A percentile compares a stretch with the other conserved stretches of the same genome.
phyloP scores from a whole-genome alignment of 2,113 vertebrate species.

The Excalfactoria chinensis region DNA sequence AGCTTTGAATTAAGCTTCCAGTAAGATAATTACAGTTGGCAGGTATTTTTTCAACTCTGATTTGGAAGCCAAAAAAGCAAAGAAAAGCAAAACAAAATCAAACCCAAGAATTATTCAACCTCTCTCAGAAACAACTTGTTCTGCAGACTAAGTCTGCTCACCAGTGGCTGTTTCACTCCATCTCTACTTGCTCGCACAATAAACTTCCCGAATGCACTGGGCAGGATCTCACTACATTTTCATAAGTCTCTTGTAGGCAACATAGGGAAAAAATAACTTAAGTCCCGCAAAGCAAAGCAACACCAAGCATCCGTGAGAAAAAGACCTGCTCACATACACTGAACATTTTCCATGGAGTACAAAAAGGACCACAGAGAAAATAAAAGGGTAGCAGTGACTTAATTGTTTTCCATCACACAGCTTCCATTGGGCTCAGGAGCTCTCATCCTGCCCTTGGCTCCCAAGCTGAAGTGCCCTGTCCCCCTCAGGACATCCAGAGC shows the following conservation, averaged over 20 bases:
- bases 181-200: background rate
- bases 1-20: conserved; percentile 40
- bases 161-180: background rate
- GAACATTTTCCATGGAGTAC: background rate
- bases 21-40: conserved; percentile 56
- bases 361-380: background rate
- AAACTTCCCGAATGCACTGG: background rate
- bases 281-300: background rate
- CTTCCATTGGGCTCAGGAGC: background rate
- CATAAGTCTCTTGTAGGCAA: background rate
- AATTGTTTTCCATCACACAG: background rate
- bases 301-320: background rate
- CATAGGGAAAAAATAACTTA: background rate
- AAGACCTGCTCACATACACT: background rate
- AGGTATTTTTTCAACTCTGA: conserved; percentile 53
- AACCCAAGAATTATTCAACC: conserved; percentile 22
- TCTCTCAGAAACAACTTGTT: conserved; percentile 4
- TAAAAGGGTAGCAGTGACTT: background rate
- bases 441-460: background rate
- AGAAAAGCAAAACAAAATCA: conserved; percentile 38
- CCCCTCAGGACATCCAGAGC: background rate
- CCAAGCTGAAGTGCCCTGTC: too few relatives aligned
- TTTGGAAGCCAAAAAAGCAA: conserved; percentile 39
- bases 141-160: background rate
- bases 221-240: background rate